A percentile compares a stretch with the other conserved stretches of the same genome.
These are phyloP conservation scores for Puma concolor DNA, from an alignment of 2,113 vertebrate species.

Conservation along the genomic window DNA sequence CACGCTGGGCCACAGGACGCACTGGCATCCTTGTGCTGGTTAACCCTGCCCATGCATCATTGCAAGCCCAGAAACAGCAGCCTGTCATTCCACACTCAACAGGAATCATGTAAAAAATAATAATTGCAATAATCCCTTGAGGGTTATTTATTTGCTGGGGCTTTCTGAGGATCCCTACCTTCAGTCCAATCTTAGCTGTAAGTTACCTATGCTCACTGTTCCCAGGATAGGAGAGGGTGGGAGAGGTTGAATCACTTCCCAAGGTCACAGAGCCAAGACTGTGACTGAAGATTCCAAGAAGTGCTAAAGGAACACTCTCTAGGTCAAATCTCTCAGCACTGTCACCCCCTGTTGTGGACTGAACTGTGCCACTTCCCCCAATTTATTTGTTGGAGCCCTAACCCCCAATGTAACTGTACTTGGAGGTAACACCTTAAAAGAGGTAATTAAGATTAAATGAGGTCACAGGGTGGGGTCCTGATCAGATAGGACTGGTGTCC, in stretches of 20 bases:
- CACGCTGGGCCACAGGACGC: background rate
- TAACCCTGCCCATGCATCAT: background rate
- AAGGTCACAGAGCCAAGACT: background rate
- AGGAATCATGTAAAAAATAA: background rate
- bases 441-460: background rate
- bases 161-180: background rate
- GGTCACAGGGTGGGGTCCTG: background rate
- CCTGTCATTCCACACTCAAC: background rate
- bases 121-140: rapidly evolving
- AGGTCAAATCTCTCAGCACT: background rate
- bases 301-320: background rate
- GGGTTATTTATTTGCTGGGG: background rate
- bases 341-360: too few species aligned
- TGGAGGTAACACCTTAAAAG: background rate
- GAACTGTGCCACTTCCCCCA: too few species aligned
- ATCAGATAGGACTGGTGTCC: background rate
- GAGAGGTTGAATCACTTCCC: background rate
- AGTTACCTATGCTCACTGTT: background rate
- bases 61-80: background rate
- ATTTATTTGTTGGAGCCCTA: background rate
- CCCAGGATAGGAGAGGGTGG: background rate
- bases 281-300: background rate
- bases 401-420: background rate
- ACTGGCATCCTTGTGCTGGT: background rate
- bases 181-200: background rate